Evolutionary conservation across 2,113 vertebrate species (phyloP).

Genomic region (Anseranas semipalmata): DNA sequence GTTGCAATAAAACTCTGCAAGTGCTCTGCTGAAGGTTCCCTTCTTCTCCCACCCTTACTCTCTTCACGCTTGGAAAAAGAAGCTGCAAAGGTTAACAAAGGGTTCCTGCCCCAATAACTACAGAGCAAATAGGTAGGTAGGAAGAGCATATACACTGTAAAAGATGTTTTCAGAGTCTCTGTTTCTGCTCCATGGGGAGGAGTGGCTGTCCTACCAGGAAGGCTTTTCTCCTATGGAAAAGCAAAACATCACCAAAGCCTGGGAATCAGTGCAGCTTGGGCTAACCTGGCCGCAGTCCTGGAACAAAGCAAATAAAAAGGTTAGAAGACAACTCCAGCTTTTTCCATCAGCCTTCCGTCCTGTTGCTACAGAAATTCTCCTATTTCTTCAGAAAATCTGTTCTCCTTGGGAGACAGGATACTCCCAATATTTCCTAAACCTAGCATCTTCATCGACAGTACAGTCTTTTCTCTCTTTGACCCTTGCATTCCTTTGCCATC

Average conservation of each 20-base stretch:
- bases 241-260: background rate
- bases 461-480: background rate
- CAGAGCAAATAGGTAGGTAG: background rate
- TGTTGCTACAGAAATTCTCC: background rate
- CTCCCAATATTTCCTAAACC: background rate
- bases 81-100: background rate
- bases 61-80: background rate
- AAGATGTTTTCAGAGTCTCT: background rate
- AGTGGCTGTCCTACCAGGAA: background rate
- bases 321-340: background rate
- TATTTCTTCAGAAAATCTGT: background rate
- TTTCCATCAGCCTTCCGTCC: background rate
- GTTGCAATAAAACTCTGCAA: background rate
- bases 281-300: background rate
- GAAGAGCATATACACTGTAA: background rate
- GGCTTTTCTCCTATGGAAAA: background rate
- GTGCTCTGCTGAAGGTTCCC: background rate
- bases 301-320: background rate
- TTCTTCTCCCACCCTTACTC: background rate
- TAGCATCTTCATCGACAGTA: background rate
- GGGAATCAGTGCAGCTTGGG: background rate
- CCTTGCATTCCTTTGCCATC: background rate
- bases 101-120: background rate
- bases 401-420: background rate
- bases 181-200: background rate